Evolutionary conservation across 2,888 invertebrate genomes (phyloP).

Genomic region (Macrophya alboannulata): DNA sequence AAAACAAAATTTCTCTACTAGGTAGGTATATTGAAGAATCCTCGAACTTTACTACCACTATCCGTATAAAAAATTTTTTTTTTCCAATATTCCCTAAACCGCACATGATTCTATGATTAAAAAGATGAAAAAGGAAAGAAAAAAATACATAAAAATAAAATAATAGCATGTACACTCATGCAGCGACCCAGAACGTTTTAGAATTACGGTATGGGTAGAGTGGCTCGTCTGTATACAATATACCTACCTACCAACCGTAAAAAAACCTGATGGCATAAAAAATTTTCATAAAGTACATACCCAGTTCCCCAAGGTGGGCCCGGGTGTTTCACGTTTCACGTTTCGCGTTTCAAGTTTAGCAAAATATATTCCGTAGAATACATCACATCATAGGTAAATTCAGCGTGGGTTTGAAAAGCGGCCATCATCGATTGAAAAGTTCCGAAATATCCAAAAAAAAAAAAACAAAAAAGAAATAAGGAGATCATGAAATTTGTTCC

Average conservation of each 20-base stretch:
- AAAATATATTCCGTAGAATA: neutral
- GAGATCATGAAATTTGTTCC: neutral
- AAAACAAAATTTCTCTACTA: neutral
- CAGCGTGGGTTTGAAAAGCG: no score
- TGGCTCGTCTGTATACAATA: neutral
- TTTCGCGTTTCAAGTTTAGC: neutral
- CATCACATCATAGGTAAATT: neutral
- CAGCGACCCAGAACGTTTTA: conserved; percentile 17
- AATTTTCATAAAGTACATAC: neutral
- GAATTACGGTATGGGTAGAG: neutral
- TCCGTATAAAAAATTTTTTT: neutral
- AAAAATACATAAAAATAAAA: neutral
- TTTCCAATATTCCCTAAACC: conserved; percentile 11
- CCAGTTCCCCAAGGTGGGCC: neutral
- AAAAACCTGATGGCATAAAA: conserved; percentile 13
- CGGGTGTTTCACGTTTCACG: neutral
- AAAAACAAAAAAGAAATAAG: no score
- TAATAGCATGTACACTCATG: neutral
- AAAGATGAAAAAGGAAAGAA: neutral
- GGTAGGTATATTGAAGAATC: conserved; percentile 11
- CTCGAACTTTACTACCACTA: neutral
- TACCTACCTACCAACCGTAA: neutral
- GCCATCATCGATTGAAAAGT: neutral
- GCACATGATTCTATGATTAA: neutral
- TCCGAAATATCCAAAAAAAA: neutral